phyloP scores from a whole-genome alignment of 2,113 vertebrate genomes.

The Aptenodytes patagonicus region DNA sequence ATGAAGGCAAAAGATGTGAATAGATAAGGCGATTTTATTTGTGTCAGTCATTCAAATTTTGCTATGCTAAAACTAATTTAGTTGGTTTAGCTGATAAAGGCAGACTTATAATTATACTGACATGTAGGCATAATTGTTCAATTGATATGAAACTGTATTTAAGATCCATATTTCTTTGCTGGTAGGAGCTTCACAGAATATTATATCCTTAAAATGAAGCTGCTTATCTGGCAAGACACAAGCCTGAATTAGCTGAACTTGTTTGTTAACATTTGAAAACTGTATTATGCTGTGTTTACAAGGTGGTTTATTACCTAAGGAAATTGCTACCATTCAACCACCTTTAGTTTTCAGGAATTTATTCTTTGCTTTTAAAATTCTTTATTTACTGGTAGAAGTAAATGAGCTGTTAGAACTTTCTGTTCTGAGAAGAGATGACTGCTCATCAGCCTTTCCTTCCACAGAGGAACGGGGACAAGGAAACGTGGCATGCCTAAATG shows the following conservation, averaged over 20 bases:
- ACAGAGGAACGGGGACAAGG: neutral
- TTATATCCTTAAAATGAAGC: neutral
- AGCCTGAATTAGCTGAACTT: neutral
- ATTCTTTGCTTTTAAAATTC: neutral
- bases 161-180: neutral
- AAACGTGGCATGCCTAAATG: no score
- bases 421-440: neutral
- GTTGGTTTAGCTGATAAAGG: neutral
- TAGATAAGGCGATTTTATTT: neutral
- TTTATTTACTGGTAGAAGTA: neutral
- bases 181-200: neutral
- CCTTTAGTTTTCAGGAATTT: neutral
- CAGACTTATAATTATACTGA: neutral
- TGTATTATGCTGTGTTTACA: neutral
- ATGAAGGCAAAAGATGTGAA: neutral
- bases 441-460: neutral
- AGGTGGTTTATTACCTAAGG: neutral
- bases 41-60: neutral
- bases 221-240: neutral
- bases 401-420: neutral
- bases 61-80: neutral
- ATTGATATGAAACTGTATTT: neutral
- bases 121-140: neutral
- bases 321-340: neutral
- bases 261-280: neutral